phyloP scores from a whole-genome alignment of 2,113 vertebrate genomes.

The Microtus pennsylvanicus region DNA sequence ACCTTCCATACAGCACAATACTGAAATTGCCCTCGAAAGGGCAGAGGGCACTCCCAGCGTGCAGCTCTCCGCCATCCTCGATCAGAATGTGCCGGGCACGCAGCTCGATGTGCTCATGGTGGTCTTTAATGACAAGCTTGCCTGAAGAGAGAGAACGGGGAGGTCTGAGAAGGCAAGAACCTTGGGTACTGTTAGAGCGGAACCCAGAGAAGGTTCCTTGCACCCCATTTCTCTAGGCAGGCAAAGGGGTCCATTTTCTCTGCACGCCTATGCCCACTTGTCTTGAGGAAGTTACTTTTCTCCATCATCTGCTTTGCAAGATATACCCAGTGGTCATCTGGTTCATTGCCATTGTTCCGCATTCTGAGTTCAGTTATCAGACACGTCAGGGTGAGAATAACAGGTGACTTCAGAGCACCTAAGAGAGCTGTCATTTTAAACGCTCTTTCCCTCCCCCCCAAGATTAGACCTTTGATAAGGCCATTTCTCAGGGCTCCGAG shows the following conservation, averaged over 20 bases:
- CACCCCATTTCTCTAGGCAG: not conserved
- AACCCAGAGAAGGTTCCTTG: not conserved
- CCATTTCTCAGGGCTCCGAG: not conserved
- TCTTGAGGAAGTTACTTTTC: not conserved
- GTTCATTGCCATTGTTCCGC: rapidly evolving
- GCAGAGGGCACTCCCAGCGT: slow-evolving; percentile 93
- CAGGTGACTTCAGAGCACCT: not conserved
- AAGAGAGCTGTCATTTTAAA: not conserved
- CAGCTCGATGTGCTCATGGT: slow-evolving; percentile 88
- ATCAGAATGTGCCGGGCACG: slow-evolving; percentile 94
- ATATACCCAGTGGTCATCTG: not conserved
- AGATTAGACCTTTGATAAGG: not conserved
- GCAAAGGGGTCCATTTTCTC: not conserved
- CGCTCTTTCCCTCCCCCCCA: not conserved
- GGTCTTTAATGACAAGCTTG: slow-evolving; percentile 94
- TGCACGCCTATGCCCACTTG: rapidly evolving
- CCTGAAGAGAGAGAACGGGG: slow-evolving; percentile 84
- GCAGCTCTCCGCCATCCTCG: slow-evolving; percentile 92
- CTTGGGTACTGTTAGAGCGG: not conserved
- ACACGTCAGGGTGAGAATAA: too few relatives aligned
- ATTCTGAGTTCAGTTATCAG: not conserved
- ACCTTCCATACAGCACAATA: slow-evolving; percentile 96
- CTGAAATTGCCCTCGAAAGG: slow-evolving; percentile 94
- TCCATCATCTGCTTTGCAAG: too few relatives aligned
- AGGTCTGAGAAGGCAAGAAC: not conserved